These are phyloP conservation scores for Pyrrhosoma nymphula DNA, from an alignment of 2,888 invertebrate genomes.

Conservation along the genomic window DNA sequence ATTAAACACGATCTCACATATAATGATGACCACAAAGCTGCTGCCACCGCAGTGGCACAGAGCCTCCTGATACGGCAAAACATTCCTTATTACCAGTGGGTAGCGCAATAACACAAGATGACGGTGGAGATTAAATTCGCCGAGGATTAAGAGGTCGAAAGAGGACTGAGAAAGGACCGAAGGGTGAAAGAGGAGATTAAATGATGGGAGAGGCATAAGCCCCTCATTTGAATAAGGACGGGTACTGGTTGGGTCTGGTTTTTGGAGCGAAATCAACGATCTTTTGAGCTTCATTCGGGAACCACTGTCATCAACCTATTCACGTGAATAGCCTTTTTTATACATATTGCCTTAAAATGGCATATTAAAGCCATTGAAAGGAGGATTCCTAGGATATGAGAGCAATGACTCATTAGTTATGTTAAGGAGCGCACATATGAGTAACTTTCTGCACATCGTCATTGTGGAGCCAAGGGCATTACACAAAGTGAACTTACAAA, in stretches of 20 bases:
- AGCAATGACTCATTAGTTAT: too few relatives aligned
- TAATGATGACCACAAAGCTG: neutral
- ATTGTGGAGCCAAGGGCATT: too few relatives aligned
- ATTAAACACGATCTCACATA: neutral
- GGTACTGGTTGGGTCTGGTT: neutral
- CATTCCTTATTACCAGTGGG: neutral
- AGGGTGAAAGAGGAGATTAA: constrained; percentile 62
- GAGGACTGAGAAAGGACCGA: neutral
- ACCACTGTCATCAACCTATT: neutral
- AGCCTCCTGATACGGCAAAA: neutral
- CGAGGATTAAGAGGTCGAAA: neutral
- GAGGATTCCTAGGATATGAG: too few relatives aligned
- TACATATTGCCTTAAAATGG: too few relatives aligned
- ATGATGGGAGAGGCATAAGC: constrained; percentile 29
- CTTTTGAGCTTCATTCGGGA: neutral
- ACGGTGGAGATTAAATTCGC: neutral
- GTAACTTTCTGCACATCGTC: too few relatives aligned
- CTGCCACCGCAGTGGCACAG: neutral
- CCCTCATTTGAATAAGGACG: constrained; percentile 44
- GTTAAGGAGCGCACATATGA: too few relatives aligned
- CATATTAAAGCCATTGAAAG: too few relatives aligned
- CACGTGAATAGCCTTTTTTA: too few relatives aligned
- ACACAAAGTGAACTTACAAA: too few relatives aligned
- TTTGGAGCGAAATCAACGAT: constrained; percentile 24
- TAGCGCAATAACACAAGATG: neutral